Percentiles rank a stretch among this genome's conserved stretches.
Conservation (phyloP, 2,888 invertebrate species). For the Drosophila affinis region DNA sequence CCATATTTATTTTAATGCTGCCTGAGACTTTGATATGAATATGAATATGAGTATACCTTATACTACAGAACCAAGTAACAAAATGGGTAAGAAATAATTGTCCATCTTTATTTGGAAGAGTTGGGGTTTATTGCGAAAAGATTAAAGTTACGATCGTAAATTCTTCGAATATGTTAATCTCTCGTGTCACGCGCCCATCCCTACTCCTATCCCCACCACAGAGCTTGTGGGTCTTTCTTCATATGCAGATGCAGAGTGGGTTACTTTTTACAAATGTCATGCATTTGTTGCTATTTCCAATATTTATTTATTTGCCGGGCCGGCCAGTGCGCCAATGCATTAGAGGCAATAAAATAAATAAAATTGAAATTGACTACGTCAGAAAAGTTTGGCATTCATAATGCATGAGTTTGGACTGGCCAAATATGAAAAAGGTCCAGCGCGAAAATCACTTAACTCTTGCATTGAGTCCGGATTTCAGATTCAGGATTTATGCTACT, state of each 20-base stretch:
- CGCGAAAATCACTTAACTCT: conserved; percentile 69
- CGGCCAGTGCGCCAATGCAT: conserved; percentile 67
- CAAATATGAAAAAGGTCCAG: conserved; percentile 48
- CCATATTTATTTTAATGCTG: too few species aligned
- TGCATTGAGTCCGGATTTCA: conserved; percentile 57
- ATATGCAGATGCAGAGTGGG: conserved; percentile 70
- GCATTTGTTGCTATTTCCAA: conserved; percentile 57
- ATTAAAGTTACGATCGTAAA: neutral
- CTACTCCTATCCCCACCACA: neutral
- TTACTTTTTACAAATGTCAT: conserved; percentile 66
- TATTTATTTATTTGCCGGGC: conserved; percentile 76
- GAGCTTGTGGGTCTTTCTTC: conserved; percentile 24
- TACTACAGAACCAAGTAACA: too few species aligned
- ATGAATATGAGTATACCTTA: too few species aligned
- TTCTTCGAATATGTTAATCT: neutral
- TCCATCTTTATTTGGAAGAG: too few species aligned
- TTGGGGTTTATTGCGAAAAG: too few species aligned
- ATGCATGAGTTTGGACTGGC: conserved; percentile 76
- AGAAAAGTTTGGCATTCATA: conserved; percentile 81
- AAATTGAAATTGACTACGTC: conserved; percentile 79
- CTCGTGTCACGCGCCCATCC: conserved; percentile 31
- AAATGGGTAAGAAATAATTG: too few species aligned
- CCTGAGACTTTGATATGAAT: too few species aligned
- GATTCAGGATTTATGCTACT: conserved; percentile 81
- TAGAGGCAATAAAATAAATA: conserved; percentile 79